Conservation (phyloP, 2,797 vertebrate species). For the Sphaeramia orbicularis region DNA sequence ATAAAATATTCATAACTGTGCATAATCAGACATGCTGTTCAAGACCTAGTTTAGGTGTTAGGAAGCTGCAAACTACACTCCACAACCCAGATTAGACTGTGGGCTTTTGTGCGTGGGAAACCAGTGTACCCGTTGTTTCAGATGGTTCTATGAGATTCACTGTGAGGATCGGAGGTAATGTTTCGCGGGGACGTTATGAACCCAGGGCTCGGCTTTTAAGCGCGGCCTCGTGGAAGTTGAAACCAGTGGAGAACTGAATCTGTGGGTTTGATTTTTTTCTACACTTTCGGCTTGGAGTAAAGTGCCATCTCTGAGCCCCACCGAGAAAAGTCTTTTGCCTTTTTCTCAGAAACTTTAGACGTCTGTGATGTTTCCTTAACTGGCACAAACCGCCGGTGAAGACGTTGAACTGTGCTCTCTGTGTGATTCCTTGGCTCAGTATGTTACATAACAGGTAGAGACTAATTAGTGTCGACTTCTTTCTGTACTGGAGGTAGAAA, state of each 20-base stretch:
- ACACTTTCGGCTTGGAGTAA: constrained; percentile 7
- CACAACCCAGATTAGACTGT: constrained; percentile 31
- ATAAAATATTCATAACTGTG: constrained; percentile 63
- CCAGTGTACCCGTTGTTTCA: constrained; percentile 3
- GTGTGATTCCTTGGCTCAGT: constrained; percentile 17
- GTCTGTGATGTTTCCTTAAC: constrained; percentile 15
- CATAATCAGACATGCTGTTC: constrained; percentile 61
- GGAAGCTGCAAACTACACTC: constrained; percentile 33
- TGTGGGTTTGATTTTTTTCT: constrained; percentile 9
- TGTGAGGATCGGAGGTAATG: constrained; percentile 20
- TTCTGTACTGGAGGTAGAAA: constrained; percentile 21
- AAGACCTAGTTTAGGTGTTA: constrained; percentile 57
- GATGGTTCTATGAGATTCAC: constrained; percentile 19
- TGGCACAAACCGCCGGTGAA: constrained; percentile 10
- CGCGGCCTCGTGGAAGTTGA: constrained; percentile 14
- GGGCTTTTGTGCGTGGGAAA: constrained; percentile 6
- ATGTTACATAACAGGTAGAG: constrained; percentile 37
- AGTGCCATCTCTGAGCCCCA: neutral
- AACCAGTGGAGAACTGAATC: neutral
- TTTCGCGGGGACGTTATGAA: constrained; percentile 4
- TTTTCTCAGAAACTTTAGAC: neutral
- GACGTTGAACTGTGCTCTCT: constrained; percentile 14
- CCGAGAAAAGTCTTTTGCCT: neutral
- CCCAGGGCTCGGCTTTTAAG: neutral
- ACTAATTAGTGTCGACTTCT: constrained; percentile 41